Evolutionary conservation across 2,888 invertebrate genomes (phyloP).

Genomic region (Dryobota labecula): DNA sequence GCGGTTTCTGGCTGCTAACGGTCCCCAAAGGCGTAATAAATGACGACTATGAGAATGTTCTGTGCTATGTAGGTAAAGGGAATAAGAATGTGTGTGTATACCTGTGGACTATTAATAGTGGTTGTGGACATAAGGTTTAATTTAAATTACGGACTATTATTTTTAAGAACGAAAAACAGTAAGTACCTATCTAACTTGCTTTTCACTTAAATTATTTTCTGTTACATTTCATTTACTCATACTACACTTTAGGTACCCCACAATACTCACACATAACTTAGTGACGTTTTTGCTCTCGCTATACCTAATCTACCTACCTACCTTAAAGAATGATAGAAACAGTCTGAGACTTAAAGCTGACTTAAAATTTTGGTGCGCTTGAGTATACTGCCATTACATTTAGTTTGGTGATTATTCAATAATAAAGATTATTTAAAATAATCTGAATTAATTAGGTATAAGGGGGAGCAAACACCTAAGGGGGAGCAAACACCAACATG

Average conservation of each 20-base stretch:
- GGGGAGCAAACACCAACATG: too few species aligned
- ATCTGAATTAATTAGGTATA: too few species aligned
- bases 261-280: too few species aligned
- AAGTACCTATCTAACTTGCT: too few species aligned
- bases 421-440: too few species aligned
- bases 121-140: background rate
- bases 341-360: background rate
- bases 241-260: too few species aligned
- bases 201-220: background rate
- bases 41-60: constrained; percentile 16
- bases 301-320: too few species aligned
- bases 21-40: constrained; percentile 40
- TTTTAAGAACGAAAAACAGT: background rate
- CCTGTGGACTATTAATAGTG: constrained; percentile 1
- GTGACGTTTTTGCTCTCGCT: background rate
- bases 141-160: background rate
- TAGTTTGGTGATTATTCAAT: too few species aligned
- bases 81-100: too few species aligned
- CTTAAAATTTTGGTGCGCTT: background rate
- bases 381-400: background rate
- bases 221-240: too few species aligned
- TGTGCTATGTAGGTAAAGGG: background rate
- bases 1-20: constrained; percentile 9
- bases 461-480: too few species aligned
- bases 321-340: too few species aligned